Evolutionary conservation across 2,888 invertebrate species (phyloP).

Genomic region (Pyrocoelia pectoralis): DNA sequence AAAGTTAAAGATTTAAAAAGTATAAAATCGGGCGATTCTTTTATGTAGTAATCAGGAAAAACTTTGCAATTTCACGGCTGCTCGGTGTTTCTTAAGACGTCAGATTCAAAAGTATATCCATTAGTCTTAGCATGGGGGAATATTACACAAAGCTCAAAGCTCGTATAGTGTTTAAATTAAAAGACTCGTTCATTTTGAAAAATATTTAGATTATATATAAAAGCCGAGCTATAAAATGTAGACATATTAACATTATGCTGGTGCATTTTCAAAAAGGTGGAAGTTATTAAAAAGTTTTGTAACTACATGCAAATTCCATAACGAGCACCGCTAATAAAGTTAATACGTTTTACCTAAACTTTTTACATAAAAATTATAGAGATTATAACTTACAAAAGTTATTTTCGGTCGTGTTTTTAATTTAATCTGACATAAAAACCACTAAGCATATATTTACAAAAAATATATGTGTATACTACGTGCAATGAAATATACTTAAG

Average conservation of each 20-base stretch:
- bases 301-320: constrained; percentile 51
- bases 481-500: neutral
- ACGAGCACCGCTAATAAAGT: constrained; percentile 37
- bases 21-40: constrained; percentile 43
- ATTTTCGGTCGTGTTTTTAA: constrained; percentile 14
- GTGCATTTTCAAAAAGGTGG: constrained; percentile 43
- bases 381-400: constrained; percentile 25
- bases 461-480: neutral
- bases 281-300: constrained; percentile 51
- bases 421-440: constrained; percentile 13
- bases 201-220: constrained; percentile 29
- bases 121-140: constrained; percentile 44
- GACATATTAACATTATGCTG: constrained; percentile 39
- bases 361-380: constrained; percentile 33
- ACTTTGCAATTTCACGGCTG: constrained; percentile 53
- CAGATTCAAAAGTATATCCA: constrained; percentile 48
- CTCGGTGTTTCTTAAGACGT: constrained; percentile 48
- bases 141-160: constrained; percentile 21
- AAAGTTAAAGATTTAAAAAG: constrained; percentile 32
- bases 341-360: constrained; percentile 33
- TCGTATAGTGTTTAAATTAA: constrained; percentile 33
- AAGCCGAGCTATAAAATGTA: constrained; percentile 38
- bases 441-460: constrained; percentile 10
- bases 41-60: constrained; percentile 46
- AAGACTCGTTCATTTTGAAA: constrained; percentile 29